Evolutionary conservation across 53 echinoderm and acorn worm genomes (phyloP), one percentile per base, ranked within the genome.

Genomic region (Stichopus horrens): DNA sequence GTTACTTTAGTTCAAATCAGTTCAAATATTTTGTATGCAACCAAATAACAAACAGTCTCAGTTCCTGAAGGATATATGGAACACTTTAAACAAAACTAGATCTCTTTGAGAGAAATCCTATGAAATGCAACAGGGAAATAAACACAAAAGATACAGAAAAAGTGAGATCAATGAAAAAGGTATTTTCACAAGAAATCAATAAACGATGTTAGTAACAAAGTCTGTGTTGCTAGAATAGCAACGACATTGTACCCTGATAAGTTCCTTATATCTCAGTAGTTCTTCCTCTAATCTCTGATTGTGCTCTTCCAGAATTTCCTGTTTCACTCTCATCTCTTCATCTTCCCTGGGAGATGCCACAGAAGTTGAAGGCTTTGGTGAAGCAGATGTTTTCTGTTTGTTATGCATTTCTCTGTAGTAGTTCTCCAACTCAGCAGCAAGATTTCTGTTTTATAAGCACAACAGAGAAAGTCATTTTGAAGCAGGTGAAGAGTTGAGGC

Each of bases 301-400:
- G 71, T 95, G 95, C 65, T 94, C 95, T 86, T 95, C 94, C 76
- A 96, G 75, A 4, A 96, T 86, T 23, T 94, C 93, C 68, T 94
- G 92, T 58, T 89, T 88, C 11, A 93, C 96, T 76, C 68, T 82
- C 67, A 91, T 90, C 71, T 93, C 90, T 93, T 85, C 54, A 68
- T 79, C 71, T 52, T 79, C 18, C 22, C 55, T 57, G 5, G 89
- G 23, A 59, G 23, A 66, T 23, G 86, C 63, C 66, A 67, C 63
- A 18, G 52, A 65, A 52, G 86, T 7, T 56, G 81, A 81, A 4
- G 57, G 7, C 14, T 6, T 18, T 6, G 56, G n/a, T 5, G 21
- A 19, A 20, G 21, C n/a, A 9, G 57, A 22, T 56, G 56, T 16
- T 58, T 56, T 57, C 11, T 81, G 81, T 81, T 58, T 81, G 9